A percentile compares a stretch with the other conserved stretches of the same genome.
These are phyloP conservation scores for Enhydra lutris DNA, from an alignment of 2,113 vertebrate species.

Conservation along the genomic window DNA sequence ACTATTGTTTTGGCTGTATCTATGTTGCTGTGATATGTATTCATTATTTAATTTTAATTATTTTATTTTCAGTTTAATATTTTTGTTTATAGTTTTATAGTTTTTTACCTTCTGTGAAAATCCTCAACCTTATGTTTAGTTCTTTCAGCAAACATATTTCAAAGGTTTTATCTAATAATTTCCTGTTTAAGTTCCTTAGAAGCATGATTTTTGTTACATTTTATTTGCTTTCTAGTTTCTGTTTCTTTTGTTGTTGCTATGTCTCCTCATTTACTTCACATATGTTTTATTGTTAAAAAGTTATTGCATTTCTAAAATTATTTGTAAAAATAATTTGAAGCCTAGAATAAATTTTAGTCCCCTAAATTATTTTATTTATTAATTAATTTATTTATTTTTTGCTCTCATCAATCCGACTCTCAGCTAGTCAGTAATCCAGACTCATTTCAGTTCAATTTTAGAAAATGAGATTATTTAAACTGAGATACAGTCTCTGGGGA, in stretches of 20 bases:
- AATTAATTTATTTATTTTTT: not conserved
- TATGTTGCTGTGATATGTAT: not conserved
- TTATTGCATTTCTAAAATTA: not conserved
- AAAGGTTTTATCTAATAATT: no score
- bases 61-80: not conserved
- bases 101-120: not conserved
- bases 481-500: not conserved
- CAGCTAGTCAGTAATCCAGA: not conserved
- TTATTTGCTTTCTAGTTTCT: not conserved
- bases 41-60: not conserved
- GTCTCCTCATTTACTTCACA: not conserved
- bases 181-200: fast-evolving
- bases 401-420: not conserved
- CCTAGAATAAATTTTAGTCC: not conserved
- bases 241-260: not conserved
- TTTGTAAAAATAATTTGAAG: not conserved
- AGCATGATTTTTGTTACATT: not conserved
- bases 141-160: not conserved
- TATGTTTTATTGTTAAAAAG: not conserved
- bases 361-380: not conserved
- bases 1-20: not conserved
- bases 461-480: not conserved
- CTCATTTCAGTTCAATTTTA: not conserved
- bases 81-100: not conserved
- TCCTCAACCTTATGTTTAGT: not conserved